These are phyloP conservation scores for Lucinisca nassula DNA, from an alignment of 2,888 invertebrate species.

Conservation along the genomic window DNA sequence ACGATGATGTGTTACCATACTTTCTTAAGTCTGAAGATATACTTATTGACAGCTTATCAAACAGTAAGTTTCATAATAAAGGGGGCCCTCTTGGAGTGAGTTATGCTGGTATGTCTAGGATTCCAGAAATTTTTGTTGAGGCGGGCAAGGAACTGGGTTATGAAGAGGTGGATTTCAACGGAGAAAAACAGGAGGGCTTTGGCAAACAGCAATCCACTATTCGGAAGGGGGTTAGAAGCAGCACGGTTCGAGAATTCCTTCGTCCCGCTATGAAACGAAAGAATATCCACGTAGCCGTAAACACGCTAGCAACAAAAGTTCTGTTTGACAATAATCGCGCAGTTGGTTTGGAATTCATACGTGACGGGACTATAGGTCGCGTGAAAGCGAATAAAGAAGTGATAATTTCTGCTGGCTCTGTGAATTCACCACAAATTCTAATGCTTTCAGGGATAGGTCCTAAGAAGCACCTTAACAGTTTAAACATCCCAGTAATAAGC, in stretches of 20 bases:
- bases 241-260: constrained; percentile 84
- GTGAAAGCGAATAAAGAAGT: constrained; percentile 80
- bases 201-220: constrained; percentile 35
- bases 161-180: constrained; percentile 56
- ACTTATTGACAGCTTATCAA: constrained; percentile 27
- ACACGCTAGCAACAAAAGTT: constrained; percentile 77
- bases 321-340: constrained; percentile 70
- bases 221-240: constrained; percentile 80
- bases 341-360: constrained; percentile 76
- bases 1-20: constrained; percentile 60
- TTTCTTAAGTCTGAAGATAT: constrained; percentile 63
- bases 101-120: constrained; percentile 88
- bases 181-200: constrained; percentile 54
- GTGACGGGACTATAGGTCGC: constrained; percentile 57
- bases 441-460: constrained; percentile 87
- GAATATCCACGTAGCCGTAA: constrained; percentile 79
- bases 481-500: constrained; percentile 81
- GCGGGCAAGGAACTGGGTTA: constrained; percentile 62
- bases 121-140: constrained; percentile 30
- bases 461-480: constrained; percentile 81
- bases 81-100: constrained; percentile 56
- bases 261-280: constrained; percentile 75
- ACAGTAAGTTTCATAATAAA: constrained; percentile 40
- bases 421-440: constrained; percentile 86
- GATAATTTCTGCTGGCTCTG: constrained; percentile 86